Evolutionary conservation across 2,888 invertebrate genomes (phyloP).

Genomic region (Itoplectis maculator): DNA sequence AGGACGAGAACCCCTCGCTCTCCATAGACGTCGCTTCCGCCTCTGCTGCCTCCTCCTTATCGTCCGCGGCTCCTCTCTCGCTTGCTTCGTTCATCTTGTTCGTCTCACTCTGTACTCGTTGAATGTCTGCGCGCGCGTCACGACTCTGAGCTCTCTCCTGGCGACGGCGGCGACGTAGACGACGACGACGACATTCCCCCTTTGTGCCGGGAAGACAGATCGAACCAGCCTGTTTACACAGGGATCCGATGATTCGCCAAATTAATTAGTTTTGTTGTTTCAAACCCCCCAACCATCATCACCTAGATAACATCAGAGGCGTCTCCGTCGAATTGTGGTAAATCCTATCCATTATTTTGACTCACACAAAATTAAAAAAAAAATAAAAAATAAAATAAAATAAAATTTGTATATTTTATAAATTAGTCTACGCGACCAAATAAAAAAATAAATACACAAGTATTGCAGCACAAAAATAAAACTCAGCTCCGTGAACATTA

Average conservation of each 20-base stretch:
- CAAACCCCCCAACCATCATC: conserved; percentile 54
- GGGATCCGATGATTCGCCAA: conserved; percentile 79
- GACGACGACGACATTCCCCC: conserved; percentile 57
- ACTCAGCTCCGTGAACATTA: neutral
- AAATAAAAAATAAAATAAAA: neutral
- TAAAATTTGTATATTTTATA: neutral
- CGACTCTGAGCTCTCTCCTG: conserved; percentile 58
- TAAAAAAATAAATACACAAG: neutral
- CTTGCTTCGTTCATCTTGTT: conserved; percentile 49
- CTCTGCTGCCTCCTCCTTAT: conserved; percentile 41
- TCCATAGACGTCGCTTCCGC: conserved; percentile 50
- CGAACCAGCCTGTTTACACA: conserved; percentile 81
- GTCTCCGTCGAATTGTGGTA: conserved; percentile 30
- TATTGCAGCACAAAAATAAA: neutral
- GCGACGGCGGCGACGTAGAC: neutral
- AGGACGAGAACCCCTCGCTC: conserved; percentile 63
- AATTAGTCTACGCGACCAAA: neutral
- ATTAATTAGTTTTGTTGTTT: conserved; percentile 78
- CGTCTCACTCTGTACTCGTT: conserved; percentile 56
- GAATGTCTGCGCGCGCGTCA: conserved; percentile 49
- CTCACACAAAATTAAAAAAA: no score
- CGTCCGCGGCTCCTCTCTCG: conserved; percentile 20
- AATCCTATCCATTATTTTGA: neutral
- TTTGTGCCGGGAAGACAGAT: conserved; percentile 77
- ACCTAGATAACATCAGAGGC: conserved; percentile 4